Conservation (phyloP, 2,113 vertebrate species). For the Gasterosteus aculeatus region DNA sequence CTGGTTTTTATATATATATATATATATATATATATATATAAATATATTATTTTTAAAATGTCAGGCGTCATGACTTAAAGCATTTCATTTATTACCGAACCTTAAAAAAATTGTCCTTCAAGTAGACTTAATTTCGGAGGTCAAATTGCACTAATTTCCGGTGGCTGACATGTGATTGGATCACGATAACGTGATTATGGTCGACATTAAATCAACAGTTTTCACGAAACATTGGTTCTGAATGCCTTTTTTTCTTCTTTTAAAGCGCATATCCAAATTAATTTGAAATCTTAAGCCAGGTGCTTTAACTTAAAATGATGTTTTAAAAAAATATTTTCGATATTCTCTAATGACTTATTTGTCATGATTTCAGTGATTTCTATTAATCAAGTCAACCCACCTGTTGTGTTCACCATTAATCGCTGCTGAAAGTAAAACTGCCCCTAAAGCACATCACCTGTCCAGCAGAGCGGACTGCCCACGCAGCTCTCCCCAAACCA, state of each 20-base stretch:
- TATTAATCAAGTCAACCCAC: neutral
- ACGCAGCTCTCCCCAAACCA: neutral
- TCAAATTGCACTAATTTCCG: neutral
- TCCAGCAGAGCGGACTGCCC: neutral
- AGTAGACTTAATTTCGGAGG: neutral
- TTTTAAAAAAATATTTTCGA: neutral
- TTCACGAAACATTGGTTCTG: neutral
- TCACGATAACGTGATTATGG: neutral
- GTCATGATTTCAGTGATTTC: neutral
- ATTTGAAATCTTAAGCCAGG: neutral
- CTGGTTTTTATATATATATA: neutral
- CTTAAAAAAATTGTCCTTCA: neutral
- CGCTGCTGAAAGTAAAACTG: conserved; percentile 23
- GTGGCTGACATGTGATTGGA: neutral
- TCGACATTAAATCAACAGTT: neutral
- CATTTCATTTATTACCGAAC: neutral
- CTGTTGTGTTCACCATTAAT: neutral
- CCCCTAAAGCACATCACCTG: conserved; percentile 7
- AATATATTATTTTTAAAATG: neutral
- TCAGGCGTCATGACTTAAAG: neutral
- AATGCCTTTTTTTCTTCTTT: neutral
- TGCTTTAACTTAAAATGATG: neutral
- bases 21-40: neutral
- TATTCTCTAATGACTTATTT: neutral
- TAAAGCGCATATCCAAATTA: neutral